Evolutionary conservation across 2,797 vertebrate genomes (phyloP).

Genomic region (Miichthys miiuy): DNA sequence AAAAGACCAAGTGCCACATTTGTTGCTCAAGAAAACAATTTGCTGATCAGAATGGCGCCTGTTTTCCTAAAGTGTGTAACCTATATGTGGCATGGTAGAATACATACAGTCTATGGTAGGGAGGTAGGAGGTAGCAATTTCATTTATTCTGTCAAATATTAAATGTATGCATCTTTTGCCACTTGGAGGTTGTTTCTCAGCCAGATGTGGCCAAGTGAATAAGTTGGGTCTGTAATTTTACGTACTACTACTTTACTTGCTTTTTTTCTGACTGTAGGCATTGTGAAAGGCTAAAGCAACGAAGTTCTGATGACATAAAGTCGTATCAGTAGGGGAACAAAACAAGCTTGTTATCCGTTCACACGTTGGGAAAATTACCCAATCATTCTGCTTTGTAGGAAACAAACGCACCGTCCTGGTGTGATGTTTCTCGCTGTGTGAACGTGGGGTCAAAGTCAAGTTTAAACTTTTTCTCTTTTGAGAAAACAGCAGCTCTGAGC

Average conservation of each 20-base stretch:
- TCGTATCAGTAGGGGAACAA: conserved; percentile 1
- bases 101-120: too few relatives aligned
- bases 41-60: too few relatives aligned
- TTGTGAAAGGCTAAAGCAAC: neutral
- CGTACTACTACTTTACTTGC: too few relatives aligned
- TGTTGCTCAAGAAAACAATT: neutral
- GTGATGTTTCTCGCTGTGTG: neutral
- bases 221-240: neutral
- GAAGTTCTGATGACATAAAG: neutral
- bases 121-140: too few relatives aligned
- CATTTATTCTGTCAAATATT: too few relatives aligned
- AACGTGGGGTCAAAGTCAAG: neutral
- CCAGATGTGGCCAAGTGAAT: too few relatives aligned
- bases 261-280: neutral
- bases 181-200: too few relatives aligned
- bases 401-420: neutral
- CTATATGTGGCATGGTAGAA: too few relatives aligned
- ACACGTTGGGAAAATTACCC: neutral
- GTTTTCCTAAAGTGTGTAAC: too few relatives aligned
- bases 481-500: neutral
- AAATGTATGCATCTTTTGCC: too few relatives aligned
- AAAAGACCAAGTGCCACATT: neutral
- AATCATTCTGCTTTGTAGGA: neutral
- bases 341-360: conserved; percentile 27
- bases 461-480: neutral